Evolutionary conservation across 2,797 vertebrate genomes (phyloP), one percentile per base, ranked within the genome.

Genomic region (Odontamblyopus rebecca): DNA sequence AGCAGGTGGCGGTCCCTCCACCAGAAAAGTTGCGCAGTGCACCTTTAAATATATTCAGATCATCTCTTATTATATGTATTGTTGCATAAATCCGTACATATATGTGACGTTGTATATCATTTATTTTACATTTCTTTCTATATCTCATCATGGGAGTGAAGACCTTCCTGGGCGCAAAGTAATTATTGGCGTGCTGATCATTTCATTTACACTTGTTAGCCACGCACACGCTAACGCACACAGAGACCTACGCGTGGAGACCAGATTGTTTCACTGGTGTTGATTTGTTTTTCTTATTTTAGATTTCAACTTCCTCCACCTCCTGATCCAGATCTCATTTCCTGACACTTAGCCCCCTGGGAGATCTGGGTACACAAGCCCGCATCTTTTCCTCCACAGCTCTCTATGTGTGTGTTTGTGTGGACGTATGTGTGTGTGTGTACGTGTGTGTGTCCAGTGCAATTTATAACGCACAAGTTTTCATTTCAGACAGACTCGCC

Each of bases 361-460:
- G 69, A 68, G 54, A 32, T 68, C 32, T 44, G 67, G 84, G 79
- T 77, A 86, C 87, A 87, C 85, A 87, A 90, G 88, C 85, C 81
- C 85, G 82, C 85, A 82, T 75, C 73, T 70, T 63, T 74, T 62
- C 30, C 15, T 1, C 35, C 32, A 23, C n/a, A 61, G 18, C 61
- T 35, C 32, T n/a, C 12, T 32, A 4, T 32, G 23, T 65, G 62
- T 80, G 61, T 60, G 67, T 62, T 27, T 61, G 68, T 66, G 67
- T 60, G 60, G 48, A 60, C 79, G 61, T 60, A 63, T 62, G 27
- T 57, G 65, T 66, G 61, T 68, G 62, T 71, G 59, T 51, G 48
- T 69, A 51, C n/a, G 32, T 70, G 48, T 51, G 64, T 44, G 59
- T 53, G 16, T 68, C 66, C 70, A 60, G 5, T 38, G 61, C 29